Conservation (phyloP, 2,888 invertebrate genomes). For the Agapetus fuscipes region DNA sequence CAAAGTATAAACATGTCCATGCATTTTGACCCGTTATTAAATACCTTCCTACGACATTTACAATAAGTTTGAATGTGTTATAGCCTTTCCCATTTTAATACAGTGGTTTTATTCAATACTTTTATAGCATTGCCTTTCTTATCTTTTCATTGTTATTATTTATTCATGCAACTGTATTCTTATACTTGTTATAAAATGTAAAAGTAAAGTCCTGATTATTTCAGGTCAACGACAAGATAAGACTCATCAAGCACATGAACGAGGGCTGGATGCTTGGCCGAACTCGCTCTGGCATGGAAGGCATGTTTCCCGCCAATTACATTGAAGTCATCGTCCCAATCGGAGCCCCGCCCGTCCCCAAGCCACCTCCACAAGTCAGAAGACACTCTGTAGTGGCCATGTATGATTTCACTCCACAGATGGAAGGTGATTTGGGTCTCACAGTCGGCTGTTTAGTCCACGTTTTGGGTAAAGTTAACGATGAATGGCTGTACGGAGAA, state of each 20-base stretch:
- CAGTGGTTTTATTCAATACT: no score
- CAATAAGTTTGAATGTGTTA: no score
- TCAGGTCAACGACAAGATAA: constrained; percentile 64
- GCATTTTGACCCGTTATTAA: no score
- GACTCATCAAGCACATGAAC: constrained; percentile 59
- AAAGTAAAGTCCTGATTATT: no score
- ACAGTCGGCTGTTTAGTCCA: constrained; percentile 41
- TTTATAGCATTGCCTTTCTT: no score
- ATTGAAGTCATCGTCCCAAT: constrained; percentile 67
- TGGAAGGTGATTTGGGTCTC: constrained; percentile 36
- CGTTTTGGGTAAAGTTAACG: constrained; percentile 58
- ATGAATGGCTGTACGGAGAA: constrained; percentile 72
- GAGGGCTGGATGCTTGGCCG: constrained; percentile 74
- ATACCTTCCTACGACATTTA: no score
- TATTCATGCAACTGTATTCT: no score
- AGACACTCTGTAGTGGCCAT: constrained; percentile 57
- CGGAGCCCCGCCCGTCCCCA: constrained; percentile 27
- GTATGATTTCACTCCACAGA: constrained; percentile 60
- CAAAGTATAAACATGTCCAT: no score
- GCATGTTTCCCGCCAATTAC: constrained; percentile 76
- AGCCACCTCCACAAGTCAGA: constrained; percentile 12
- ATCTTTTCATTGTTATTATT: no score
- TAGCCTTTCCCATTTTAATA: no score
- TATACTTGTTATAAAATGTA: no score
- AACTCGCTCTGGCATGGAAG: constrained; percentile 54